phyloP scores from a whole-genome alignment of 2,113 vertebrate genomes.

The Ramphastos sulfuratus region DNA sequence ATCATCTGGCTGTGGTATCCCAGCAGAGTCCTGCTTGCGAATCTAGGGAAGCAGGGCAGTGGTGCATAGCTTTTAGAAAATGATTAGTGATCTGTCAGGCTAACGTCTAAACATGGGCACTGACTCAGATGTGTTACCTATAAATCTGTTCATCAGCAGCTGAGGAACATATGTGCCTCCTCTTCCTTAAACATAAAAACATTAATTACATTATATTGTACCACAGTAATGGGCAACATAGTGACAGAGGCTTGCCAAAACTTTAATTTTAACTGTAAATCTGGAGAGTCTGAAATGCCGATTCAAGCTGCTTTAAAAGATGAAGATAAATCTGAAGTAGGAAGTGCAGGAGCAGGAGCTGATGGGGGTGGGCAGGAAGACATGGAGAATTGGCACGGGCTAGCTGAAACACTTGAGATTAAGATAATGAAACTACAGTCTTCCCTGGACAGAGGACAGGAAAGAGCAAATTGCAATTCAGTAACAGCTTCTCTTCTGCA shows the following conservation, averaged over 20 bases:
- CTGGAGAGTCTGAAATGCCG: conserved; percentile 15
- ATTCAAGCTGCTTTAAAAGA: conserved; percentile 49
- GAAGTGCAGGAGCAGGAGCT: background rate
- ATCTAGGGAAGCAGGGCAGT: conserved; percentile 37
- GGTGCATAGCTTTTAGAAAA: conserved; percentile 59
- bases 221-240: conserved; percentile 27
- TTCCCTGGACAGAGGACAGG: background rate
- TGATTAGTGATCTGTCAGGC: conserved; percentile 69
- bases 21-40: conserved; percentile 14
- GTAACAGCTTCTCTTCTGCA: background rate
- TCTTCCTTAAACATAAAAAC: conserved; percentile 72
- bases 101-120: conserved; percentile 50
- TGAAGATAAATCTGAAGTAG: conserved; percentile 50
- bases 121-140: conserved; percentile 57
- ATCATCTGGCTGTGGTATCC: conserved; percentile 42
- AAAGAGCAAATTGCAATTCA: background rate
- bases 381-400: background rate
- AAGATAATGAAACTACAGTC: background rate
- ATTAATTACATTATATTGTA: conserved; percentile 72
- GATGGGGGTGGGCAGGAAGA: background rate
- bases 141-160: conserved; percentile 71
- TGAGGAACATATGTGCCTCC: conserved; percentile 65
- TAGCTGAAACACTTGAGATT: background rate
- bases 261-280: conserved; percentile 69
- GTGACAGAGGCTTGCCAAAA: conserved; percentile 63